Evolutionary conservation across 2,113 vertebrate species (phyloP).

Genomic region (Hassar affinis): DNA sequence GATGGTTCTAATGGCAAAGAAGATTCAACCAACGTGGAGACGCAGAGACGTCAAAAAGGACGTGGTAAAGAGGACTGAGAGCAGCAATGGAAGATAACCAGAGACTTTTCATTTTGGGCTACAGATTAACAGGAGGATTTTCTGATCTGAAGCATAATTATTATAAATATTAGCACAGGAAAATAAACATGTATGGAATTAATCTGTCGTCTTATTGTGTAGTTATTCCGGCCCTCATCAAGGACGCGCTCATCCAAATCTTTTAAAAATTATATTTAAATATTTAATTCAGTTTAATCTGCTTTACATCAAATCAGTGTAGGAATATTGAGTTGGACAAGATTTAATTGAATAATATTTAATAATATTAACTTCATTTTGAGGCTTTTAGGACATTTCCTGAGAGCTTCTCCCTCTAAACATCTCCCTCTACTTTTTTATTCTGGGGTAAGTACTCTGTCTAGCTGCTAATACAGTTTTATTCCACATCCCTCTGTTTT

Average conservation of each 20-base stretch:
- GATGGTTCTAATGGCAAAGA: neutral
- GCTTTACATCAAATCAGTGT: neutral
- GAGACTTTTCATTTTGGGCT: neutral
- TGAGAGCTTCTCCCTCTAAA: no score
- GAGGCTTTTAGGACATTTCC: neutral
- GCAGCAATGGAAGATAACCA: neutral
- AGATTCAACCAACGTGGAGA: neutral
- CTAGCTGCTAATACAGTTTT: neutral
- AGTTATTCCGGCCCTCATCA: neutral
- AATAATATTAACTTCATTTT: neutral
- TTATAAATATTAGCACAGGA: slow-evolving; percentile 25
- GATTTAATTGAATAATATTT: no score
- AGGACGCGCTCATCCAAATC: neutral
- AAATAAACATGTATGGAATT: slow-evolving; percentile 31
- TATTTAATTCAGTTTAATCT: no score
- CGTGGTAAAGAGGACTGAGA: neutral
- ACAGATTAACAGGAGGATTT: neutral
- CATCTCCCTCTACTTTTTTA: no score
- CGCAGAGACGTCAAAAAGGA: neutral
- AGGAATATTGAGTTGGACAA: neutral
- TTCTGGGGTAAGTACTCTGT: neutral
- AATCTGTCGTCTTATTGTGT: neutral
- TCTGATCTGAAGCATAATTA: slow-evolving; percentile 17
- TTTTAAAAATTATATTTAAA: neutral
- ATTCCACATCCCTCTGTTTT: neutral